Evolutionary conservation across 2,113 vertebrate genomes (phyloP).

Genomic region (Tonatia bakeri): DNA sequence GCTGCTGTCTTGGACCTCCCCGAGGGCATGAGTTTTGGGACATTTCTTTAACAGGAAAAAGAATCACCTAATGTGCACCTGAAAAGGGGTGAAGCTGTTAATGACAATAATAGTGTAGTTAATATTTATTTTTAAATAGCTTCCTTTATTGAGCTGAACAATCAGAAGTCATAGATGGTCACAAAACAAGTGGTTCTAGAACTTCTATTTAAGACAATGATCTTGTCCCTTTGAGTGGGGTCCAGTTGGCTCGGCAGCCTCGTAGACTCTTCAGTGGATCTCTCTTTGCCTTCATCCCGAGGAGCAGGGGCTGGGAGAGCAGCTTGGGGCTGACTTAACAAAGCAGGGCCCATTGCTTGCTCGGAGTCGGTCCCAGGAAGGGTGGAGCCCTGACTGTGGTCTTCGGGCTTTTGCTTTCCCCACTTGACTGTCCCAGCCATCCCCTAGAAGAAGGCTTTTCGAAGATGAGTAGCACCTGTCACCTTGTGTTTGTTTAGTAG

Average conservation of each 20-base stretch:
- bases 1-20: background rate
- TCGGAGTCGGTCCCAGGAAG: background rate
- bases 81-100: background rate
- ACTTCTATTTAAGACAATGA: background rate
- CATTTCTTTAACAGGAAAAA: background rate
- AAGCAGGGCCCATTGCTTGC: fast-evolving
- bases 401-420: background rate
- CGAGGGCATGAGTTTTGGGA: background rate
- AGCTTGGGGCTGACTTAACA: background rate
- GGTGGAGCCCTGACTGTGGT: background rate
- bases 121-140: background rate
- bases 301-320: background rate
- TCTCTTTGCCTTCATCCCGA: background rate
- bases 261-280: fast-evolving
- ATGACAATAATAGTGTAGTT: background rate
- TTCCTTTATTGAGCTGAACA: background rate
- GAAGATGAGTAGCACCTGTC: background rate
- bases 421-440: background rate
- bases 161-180: background rate
- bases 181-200: background rate
- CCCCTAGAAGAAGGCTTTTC: fast-evolving
- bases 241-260: background rate
- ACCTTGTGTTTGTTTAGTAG: background rate
- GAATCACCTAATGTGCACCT: background rate
- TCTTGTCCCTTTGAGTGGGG: background rate